phyloP scores from a whole-genome alignment of 2,797 vertebrate genomes.

The Cephalopachus bancanus region DNA sequence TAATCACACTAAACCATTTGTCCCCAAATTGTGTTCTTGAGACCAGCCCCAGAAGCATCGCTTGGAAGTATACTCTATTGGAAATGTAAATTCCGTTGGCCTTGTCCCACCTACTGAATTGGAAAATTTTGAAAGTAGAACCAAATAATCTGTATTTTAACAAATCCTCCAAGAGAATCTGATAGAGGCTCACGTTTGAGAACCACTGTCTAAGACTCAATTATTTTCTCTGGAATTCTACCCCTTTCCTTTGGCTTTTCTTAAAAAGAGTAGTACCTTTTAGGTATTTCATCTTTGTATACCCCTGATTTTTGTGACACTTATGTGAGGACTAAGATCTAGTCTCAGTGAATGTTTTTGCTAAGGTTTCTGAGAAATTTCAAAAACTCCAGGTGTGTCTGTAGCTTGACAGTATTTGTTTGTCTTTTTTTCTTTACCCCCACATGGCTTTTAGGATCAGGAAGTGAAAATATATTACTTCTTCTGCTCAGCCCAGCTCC shows the following conservation, averaged over 20 bases:
- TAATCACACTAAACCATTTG: not conserved
- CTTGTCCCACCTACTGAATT: not conserved
- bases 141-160: constrained; percentile 12
- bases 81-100: not conserved
- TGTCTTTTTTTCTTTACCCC: not conserved
- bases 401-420: not conserved
- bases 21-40: not conserved
- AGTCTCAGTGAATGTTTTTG: constrained; percentile 10
- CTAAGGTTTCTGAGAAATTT: constrained; percentile 41
- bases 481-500: not conserved
- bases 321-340: not conserved
- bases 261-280: constrained; percentile 19
- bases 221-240: constrained; percentile 54
- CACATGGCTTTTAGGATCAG: not conserved
- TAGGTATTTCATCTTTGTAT: not conserved
- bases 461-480: not conserved
- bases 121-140: not conserved
- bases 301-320: not conserved
- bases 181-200: not conserved
- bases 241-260: not conserved
- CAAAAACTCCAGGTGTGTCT: not conserved
- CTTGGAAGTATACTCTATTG: not conserved
- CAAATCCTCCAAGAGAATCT: constrained; percentile 15
- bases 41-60: not conserved
- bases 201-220: not conserved